These are phyloP conservation scores for Penelope pileata DNA, from an alignment of 2,113 vertebrate species.

Conservation along the genomic window DNA sequence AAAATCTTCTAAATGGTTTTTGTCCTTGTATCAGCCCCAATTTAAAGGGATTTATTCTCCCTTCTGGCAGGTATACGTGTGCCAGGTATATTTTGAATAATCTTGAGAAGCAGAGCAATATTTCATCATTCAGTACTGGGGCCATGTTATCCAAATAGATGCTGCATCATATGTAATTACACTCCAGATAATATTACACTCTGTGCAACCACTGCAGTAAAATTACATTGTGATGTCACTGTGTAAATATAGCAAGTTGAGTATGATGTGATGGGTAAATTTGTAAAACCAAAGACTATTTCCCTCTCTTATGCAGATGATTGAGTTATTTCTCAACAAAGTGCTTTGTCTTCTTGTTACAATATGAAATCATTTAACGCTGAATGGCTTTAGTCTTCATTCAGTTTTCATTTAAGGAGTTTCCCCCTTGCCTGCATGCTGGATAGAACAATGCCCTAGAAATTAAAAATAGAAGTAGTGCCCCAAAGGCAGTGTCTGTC, in stretches of 20 bases:
- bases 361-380: background rate
- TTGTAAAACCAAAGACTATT: background rate
- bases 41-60: background rate
- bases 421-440: background rate
- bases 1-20: background rate
- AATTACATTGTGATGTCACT: background rate
- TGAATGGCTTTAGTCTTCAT: constrained; percentile 11
- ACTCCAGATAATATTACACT: background rate
- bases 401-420: constrained; percentile 28
- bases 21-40: background rate
- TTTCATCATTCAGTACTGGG: background rate
- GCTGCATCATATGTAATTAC: background rate
- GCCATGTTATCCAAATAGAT: background rate
- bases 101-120: background rate
- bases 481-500: constrained; percentile 38
- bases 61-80: background rate
- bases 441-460: constrained; percentile 41
- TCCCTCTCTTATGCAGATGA: fast-evolving
- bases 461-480: constrained; percentile 61
- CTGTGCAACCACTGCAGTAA: background rate
- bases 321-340: background rate
- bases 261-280: background rate
- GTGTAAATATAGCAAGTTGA: background rate
- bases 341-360: background rate
- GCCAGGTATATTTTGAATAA: background rate